Conservation (phyloP, 2,113 vertebrate species). For the Apteryx owenii region DNA sequence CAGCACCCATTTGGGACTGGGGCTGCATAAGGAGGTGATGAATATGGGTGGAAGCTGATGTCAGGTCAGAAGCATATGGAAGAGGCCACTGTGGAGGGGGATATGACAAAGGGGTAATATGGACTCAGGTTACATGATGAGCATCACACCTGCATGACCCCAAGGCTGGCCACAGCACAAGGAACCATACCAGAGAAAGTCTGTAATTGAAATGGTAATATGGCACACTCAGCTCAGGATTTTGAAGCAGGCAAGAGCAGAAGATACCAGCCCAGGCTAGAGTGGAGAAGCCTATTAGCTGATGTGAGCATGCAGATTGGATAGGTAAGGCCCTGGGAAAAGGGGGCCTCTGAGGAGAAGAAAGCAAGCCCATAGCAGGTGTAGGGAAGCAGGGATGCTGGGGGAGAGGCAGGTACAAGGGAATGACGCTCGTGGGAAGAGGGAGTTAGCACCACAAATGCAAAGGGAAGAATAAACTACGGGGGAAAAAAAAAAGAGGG, state of each 20-base stretch:
- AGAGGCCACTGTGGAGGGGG: not conserved
- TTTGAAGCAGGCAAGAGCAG: not conserved
- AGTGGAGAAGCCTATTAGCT: rapidly evolving
- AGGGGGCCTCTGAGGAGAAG: not conserved
- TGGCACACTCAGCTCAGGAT: rapidly evolving
- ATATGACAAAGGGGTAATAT: rapidly evolving
- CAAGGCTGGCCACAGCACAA: not conserved
- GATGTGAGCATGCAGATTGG: not conserved
- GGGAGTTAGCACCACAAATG: not conserved
- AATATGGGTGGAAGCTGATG: rapidly evolving
- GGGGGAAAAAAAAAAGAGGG: rapidly evolving
- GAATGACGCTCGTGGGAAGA: not conserved
- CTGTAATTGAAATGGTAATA: not conserved
- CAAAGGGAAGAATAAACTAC: not conserved
- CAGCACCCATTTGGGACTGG: too few species aligned
- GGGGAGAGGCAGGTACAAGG: not conserved
- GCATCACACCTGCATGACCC: not conserved
- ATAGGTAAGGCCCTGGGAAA: not conserved
- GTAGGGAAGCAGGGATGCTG: not conserved
- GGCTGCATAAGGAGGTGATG: not conserved
- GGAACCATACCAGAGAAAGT: rapidly evolving
- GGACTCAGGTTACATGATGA: not conserved
- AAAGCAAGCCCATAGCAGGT: not conserved
- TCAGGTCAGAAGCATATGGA: not conserved
- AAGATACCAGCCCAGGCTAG: not conserved